A percentile compares a stretch with the other conserved stretches of the same genome.
Evolutionary conservation across 2,888 invertebrate species (phyloP).

Genomic region (Cepaea hortensis): DNA sequence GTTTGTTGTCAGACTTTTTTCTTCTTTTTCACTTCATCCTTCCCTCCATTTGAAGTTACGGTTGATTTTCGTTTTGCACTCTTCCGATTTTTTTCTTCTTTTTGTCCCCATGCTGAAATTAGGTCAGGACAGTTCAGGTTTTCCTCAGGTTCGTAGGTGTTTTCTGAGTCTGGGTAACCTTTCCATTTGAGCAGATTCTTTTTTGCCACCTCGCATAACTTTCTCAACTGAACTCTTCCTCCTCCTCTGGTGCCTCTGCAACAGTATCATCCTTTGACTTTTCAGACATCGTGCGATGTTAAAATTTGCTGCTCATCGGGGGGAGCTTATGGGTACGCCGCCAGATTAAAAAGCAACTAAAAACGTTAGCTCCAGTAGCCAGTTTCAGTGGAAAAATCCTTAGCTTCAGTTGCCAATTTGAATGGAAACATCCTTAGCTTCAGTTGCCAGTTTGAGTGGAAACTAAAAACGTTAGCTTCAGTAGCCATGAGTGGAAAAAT

Average conservation of each 20-base stretch:
- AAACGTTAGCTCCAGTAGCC: too few relatives aligned
- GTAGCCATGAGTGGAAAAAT: too few relatives aligned
- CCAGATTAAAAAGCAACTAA: too few relatives aligned
- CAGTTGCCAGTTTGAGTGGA: too few relatives aligned
- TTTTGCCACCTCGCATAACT: constrained; percentile 84
- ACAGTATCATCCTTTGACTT: constrained; percentile 43
- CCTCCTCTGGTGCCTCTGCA: constrained; percentile 66
- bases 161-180: constrained; percentile 64
- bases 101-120: constrained; percentile 85
- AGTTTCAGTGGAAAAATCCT: too few relatives aligned
- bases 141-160: too few relatives aligned
- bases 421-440: too few relatives aligned
- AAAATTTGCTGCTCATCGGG: too few relatives aligned
- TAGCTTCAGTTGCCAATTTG: too few relatives aligned
- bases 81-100: constrained; percentile 76
- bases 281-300: background rate
- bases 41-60: constrained; percentile 36
- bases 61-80: constrained; percentile 64
- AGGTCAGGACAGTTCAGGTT: constrained; percentile 81
- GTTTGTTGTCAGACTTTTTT: constrained; percentile 72
- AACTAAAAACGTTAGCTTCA: too few relatives aligned
- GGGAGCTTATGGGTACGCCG: too few relatives aligned
- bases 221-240: constrained; percentile 91
- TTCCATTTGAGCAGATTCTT: constrained; percentile 83
- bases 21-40: constrained; percentile 45